Percentiles rank a stretch among this genome's conserved stretches.
These are phyloP conservation scores for Chromoteleia sp. DNA, from an alignment of 2,888 invertebrate species.

Conservation along the genomic window DNA sequence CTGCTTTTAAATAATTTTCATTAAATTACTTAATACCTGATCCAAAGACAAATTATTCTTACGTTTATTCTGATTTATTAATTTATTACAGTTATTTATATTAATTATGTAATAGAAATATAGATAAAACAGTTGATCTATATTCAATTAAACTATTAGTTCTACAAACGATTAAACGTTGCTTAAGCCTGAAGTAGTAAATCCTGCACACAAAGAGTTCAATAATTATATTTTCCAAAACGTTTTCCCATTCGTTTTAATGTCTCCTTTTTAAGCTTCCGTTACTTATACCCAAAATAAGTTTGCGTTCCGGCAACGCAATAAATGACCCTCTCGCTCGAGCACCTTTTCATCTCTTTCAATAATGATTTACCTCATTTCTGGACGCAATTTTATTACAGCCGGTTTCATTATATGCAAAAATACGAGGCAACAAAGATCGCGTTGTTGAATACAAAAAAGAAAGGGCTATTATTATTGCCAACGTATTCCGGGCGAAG, in stretches of 20 bases:
- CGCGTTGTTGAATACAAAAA: slow-evolving; percentile 49
- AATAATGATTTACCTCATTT: slow-evolving; percentile 60
- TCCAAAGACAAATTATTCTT: too few species aligned
- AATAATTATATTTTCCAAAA: background rate
- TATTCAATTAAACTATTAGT: too few species aligned
- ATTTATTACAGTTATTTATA: too few species aligned
- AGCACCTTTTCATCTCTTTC: slow-evolving; percentile 29
- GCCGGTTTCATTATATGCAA: slow-evolving; percentile 62
- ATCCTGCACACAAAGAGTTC: too few species aligned
- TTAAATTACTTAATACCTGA: too few species aligned
- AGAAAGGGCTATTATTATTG: slow-evolving; percentile 54
- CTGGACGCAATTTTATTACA: slow-evolving; percentile 48
- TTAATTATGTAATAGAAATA: too few species aligned
- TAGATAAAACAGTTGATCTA: too few species aligned
- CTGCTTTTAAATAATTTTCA: too few species aligned
- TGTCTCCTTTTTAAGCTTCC: background rate
- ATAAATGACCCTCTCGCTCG: slow-evolving; percentile 10
- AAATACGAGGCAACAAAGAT: slow-evolving; percentile 59
- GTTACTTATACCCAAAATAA: slow-evolving; percentile 12
- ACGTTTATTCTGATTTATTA: too few species aligned
- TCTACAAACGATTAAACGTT: too few species aligned
- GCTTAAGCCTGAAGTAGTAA: too few species aligned
- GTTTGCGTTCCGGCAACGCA: slow-evolving; percentile 3
- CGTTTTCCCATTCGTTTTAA: background rate
- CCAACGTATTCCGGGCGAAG: slow-evolving; percentile 33